Percentiles rank a stretch among this genome's conserved stretches.
These are phyloP conservation scores for Miltochrista miniata DNA, from an alignment of 2,888 invertebrate species.

Conservation along the genomic window DNA sequence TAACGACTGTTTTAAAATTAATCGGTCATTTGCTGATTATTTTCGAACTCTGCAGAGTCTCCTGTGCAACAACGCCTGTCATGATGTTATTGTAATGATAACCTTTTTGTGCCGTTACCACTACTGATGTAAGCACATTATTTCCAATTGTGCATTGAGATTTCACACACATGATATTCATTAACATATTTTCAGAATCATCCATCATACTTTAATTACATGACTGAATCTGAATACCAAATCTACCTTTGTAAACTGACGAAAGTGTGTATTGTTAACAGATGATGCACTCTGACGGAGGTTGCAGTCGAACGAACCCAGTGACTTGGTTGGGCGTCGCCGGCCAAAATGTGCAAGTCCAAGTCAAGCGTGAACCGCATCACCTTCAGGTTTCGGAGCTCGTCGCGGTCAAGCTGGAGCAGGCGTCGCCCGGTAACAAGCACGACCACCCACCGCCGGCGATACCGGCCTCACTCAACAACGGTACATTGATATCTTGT, in stretches of 20 bases:
- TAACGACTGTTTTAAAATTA: no score
- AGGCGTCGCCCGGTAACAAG: conserved; percentile 86
- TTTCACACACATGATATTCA: no score
- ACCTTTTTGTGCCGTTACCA: no score
- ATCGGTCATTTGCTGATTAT: no score
- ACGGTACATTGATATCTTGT: conserved; percentile 53
- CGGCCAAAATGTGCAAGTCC: conserved; percentile 78
- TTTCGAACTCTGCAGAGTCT: no score
- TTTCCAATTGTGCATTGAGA: no score
- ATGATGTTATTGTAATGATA: no score
- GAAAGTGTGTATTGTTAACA: conserved; percentile 21
- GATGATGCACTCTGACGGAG: conserved; percentile 81
- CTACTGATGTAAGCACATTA: no score
- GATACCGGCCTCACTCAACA: conserved; percentile 74
- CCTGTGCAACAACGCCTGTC: no score
- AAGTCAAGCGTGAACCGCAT: conserved; percentile 87
- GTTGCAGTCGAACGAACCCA: conserved; percentile 88
- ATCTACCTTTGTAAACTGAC: neutral
- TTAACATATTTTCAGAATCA: no score
- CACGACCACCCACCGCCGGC: conserved; percentile 69
- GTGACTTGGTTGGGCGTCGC: conserved; percentile 84
- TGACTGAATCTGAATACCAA: no score
- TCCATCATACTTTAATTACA: no score
- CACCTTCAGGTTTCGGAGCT: conserved; percentile 83
- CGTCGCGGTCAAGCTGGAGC: conserved; percentile 86